Evolutionary conservation across 2,888 invertebrate genomes (phyloP).

Genomic region (Tanypteryx hageni): DNA sequence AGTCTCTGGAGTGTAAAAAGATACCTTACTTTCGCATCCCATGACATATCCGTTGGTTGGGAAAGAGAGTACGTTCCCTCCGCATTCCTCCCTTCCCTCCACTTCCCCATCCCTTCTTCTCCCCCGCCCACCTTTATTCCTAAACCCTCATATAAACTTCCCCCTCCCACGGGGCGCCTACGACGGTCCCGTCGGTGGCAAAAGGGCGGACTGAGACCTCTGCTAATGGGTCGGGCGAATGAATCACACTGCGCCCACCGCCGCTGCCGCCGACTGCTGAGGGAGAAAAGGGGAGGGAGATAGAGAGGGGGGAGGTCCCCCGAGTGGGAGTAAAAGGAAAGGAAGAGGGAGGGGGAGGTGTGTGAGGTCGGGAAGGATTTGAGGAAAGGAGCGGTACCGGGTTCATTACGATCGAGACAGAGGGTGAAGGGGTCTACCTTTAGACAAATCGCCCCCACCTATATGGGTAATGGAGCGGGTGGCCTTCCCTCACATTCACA

Average conservation of each 20-base stretch:
- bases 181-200: neutral
- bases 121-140: neutral
- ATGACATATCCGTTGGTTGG: neutral
- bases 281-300: neutral
- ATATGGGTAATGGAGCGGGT: conserved; percentile 51
- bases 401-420: conserved; percentile 41
- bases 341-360: neutral
- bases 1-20: neutral
- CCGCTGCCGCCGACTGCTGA: neutral
- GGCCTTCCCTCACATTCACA: conserved; percentile 32
- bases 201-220: neutral
- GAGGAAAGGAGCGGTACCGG: conserved; percentile 28
- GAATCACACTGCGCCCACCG: conserved; percentile 51
- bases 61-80: neutral
- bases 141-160: conserved; percentile 16
- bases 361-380: neutral
- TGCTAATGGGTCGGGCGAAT: conserved; percentile 54
- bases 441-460: conserved; percentile 29
- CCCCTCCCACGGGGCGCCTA: conserved; percentile 28
- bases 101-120: neutral
- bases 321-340: too few species aligned
- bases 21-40: neutral
- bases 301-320: neutral
- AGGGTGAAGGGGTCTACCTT: neutral
- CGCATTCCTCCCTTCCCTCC: neutral